phyloP scores from a whole-genome alignment of 2,113 vertebrate genomes.

The Pseudolaguvia tuberculata region DNA sequence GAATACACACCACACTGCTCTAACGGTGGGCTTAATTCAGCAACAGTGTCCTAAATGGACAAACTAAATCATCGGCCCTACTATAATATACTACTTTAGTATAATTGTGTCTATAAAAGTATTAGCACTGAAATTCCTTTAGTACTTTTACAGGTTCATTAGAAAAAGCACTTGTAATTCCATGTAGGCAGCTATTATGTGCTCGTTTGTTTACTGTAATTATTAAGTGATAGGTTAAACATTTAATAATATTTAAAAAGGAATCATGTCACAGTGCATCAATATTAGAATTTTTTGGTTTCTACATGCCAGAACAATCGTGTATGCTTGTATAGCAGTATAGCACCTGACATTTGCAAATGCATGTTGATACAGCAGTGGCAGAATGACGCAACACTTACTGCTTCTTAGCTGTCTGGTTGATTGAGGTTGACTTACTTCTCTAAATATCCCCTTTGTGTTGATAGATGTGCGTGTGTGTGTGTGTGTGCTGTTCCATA shows the following conservation, averaged over 20 bases:
- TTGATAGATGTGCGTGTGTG: constrained; percentile 39
- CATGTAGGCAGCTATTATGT: constrained; percentile 33
- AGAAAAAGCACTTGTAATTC: neutral
- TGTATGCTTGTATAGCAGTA: neutral
- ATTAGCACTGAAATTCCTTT: constrained; percentile 16
- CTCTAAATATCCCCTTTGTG: neutral
- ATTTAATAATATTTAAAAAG: neutral
- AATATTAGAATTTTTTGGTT: neutral
- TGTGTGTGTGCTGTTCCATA: constrained; percentile 51
- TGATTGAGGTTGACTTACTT: neutral
- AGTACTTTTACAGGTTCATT: neutral
- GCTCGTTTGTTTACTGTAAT: neutral
- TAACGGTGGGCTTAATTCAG: constrained; percentile 47
- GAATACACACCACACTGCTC: constrained; percentile 77
- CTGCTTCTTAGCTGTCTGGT: no score
- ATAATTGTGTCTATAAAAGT: constrained; percentile 1
- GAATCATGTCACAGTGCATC: neutral
- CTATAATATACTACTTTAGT: constrained; percentile 25
- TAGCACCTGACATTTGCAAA: neutral
- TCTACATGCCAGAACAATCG: no score
- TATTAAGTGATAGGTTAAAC: neutral
- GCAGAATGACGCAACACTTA: neutral
- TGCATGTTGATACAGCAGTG: neutral
- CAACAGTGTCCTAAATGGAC: constrained; percentile 21
- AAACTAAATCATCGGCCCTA: constrained; percentile 7